Evolutionary conservation across 2,888 invertebrate genomes (phyloP).

Genomic region (Timandra comae): DNA sequence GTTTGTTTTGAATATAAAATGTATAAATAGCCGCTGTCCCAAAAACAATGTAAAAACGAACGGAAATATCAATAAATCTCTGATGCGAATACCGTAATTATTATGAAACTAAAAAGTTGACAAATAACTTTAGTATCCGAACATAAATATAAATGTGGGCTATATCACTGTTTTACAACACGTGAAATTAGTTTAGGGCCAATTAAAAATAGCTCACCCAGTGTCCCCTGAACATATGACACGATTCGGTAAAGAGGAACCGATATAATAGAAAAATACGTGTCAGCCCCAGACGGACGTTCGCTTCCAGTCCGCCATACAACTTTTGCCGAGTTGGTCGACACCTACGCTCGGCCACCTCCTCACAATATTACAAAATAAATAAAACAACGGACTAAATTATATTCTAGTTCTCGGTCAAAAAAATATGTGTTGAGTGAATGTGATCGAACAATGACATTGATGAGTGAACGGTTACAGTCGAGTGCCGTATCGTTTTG

Average conservation of each 20-base stretch:
- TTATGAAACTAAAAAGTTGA: too few relatives aligned
- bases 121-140: too few relatives aligned
- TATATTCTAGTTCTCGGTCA: constrained; percentile 1
- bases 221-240: constrained; percentile 54
- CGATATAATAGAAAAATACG: constrained; percentile 58
- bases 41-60: too few relatives aligned
- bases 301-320: constrained; percentile 57
- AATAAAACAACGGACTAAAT: constrained; percentile 9
- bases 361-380: constrained; percentile 26
- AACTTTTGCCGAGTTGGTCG: constrained; percentile 65
- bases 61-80: too few relatives aligned
- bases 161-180: constrained; percentile 11
- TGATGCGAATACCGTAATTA: too few relatives aligned
- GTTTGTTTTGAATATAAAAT: too few relatives aligned
- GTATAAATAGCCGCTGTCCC: too few relatives aligned
- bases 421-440: constrained; percentile 8
- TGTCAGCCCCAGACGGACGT: constrained; percentile 43
- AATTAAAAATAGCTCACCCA: constrained; percentile 57
- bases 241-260: constrained; percentile 53
- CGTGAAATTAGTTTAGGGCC: constrained; percentile 32
- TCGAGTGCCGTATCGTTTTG: constrained; percentile 50
- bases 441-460: constrained; percentile 36
- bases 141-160: too few relatives aligned
- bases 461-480: constrained; percentile 49
- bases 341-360: constrained; percentile 44